Conservation (phyloP, 2,113 vertebrate species). For the Ancistrus triradiatus region DNA sequence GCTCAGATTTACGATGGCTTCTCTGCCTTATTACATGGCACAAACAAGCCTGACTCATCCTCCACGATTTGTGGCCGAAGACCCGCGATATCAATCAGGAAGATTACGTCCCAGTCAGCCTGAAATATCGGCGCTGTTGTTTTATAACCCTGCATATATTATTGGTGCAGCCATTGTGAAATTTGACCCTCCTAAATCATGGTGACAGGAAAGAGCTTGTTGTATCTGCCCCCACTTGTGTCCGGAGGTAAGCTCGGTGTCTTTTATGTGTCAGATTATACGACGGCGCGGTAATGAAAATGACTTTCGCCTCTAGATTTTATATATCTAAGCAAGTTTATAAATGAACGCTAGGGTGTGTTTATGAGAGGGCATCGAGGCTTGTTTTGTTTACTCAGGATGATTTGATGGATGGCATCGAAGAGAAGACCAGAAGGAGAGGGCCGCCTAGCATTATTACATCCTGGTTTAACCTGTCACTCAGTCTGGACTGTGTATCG, state of each 20-base stretch:
- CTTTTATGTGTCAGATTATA: constrained; percentile 50
- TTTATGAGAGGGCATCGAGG: too few species aligned
- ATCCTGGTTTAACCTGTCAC: constrained; percentile 58
- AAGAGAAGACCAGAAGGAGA: constrained; percentile 33
- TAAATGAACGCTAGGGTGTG: constrained; percentile 42
- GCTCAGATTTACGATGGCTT: too few species aligned
- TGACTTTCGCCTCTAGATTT: constrained; percentile 45
- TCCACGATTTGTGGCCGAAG: constrained; percentile 42
- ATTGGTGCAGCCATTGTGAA: constrained; percentile 53
- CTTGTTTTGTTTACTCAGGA: too few species aligned
- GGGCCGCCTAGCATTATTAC: constrained; percentile 43
- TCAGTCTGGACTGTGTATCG: too few species aligned
- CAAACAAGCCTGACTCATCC: neutral
- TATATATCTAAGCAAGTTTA: constrained; percentile 53
- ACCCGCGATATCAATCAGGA: constrained; percentile 48
- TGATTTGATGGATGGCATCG: constrained; percentile 40
- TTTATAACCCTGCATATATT: constrained; percentile 50
- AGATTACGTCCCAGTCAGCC: constrained; percentile 40
- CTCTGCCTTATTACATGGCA: neutral
- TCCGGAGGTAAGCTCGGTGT: neutral
- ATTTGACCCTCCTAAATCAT: constrained; percentile 46
- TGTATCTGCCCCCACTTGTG: neutral
- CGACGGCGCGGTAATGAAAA: constrained; percentile 37
- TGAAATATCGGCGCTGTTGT: constrained; percentile 31
- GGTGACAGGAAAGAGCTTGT: constrained; percentile 17